Conservation (phyloP, 30 jellyfish, hydroid and myxozoan species). For the Sanderia malayensis region DNA sequence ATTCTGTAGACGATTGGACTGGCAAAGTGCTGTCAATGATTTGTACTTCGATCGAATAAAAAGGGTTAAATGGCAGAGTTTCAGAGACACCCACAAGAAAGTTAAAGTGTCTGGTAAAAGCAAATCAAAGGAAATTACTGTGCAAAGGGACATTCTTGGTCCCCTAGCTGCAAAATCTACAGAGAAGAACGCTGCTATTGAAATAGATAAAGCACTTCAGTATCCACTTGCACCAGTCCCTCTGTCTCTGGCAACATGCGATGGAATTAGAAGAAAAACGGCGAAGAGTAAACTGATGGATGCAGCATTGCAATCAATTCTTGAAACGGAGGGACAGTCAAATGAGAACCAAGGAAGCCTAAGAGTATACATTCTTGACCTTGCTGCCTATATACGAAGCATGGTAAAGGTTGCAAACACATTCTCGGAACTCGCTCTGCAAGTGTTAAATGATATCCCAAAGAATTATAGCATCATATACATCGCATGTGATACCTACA, state of each 20-base stretch:
- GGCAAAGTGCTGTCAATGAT: slow-evolving; percentile 13
- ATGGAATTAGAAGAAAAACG: slow-evolving; percentile 29
- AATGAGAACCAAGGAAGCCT: slow-evolving; percentile 18
- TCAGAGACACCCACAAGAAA: slow-evolving; percentile 28
- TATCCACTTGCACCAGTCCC: slow-evolving; percentile 30
- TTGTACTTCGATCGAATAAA: slow-evolving; percentile 20
- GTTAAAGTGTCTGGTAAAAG: slow-evolving; percentile 11
- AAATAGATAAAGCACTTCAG: slow-evolving; percentile 21
- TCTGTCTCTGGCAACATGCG: slow-evolving; percentile 29
- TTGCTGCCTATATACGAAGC: slow-evolving; percentile 36
- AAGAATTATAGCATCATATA: slow-evolving; percentile 29
- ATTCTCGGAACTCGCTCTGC: slow-evolving; percentile 32
- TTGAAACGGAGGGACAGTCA: slow-evolving; percentile 29
- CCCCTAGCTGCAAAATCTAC: slow-evolving; percentile 22
- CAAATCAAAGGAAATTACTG: slow-evolving; percentile 27
- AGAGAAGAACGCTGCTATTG: slow-evolving; percentile 17
- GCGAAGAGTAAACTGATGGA: slow-evolving; percentile 33
- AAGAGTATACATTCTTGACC: slow-evolving; percentile 28
- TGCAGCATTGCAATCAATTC: slow-evolving; percentile 30
- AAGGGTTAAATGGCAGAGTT: slow-evolving; percentile 13
- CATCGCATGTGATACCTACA: no score
- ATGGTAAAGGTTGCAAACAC: slow-evolving; percentile 32
- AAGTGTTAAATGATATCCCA: slow-evolving; percentile 22
- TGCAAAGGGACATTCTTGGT: slow-evolving; percentile 27
- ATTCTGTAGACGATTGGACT: slow-evolving; percentile 8